Conservation (phyloP, 2,888 invertebrate species). For the Thymelicus sylvestris region DNA sequence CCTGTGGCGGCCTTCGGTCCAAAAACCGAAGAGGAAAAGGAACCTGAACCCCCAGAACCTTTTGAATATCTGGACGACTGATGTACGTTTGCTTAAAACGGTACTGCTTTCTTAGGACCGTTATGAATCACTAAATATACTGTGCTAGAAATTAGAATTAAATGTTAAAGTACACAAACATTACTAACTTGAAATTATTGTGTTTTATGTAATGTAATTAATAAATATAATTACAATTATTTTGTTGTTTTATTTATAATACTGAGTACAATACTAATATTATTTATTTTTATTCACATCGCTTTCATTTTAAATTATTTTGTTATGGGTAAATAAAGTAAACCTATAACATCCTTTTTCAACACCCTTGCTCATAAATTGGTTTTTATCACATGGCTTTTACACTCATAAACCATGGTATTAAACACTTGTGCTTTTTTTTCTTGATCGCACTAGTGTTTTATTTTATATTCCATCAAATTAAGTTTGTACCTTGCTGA, state of each 20-base stretch:
- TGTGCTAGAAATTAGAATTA: constrained; percentile 58
- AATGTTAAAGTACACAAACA: constrained; percentile 61
- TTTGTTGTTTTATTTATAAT: constrained; percentile 10
- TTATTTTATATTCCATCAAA: too few species aligned
- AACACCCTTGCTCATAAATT: background rate
- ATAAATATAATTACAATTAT: constrained; percentile 38
- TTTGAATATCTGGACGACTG: constrained; percentile 97
- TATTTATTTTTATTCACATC: too few species aligned
- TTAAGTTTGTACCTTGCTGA: too few species aligned
- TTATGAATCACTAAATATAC: constrained; percentile 61
- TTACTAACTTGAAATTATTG: constrained; percentile 63
- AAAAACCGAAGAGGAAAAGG: constrained; percentile 96
- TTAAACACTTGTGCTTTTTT: too few species aligned
- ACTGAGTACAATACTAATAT: too few species aligned
- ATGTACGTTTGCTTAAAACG: constrained; percentile 55
- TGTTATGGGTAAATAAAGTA: too few species aligned
- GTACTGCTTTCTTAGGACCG: constrained; percentile 54
- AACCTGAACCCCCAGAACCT: constrained; percentile 98
- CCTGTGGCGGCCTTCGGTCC: constrained; percentile 96
- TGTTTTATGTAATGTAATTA: constrained; percentile 52
- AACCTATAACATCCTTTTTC: too few species aligned
- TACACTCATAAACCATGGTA: too few species aligned
- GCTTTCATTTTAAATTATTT: too few species aligned
- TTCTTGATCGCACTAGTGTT: too few species aligned
- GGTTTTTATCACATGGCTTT: too few species aligned